phyloP scores from a whole-genome alignment of 2,888 invertebrate species.

The Calephelis perditalis region DNA sequence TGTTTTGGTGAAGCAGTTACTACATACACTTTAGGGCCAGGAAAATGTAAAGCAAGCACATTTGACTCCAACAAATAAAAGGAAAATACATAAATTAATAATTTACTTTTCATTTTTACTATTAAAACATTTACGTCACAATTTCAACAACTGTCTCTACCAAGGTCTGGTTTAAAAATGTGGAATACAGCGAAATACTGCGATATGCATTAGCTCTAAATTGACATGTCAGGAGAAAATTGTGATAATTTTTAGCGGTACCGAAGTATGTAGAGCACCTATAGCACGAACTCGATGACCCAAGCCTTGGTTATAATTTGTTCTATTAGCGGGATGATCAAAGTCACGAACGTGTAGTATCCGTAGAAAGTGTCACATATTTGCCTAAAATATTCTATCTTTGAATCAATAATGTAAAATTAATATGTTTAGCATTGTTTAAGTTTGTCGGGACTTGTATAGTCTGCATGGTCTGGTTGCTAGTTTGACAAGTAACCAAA shows the following conservation, averaged over 20 bases:
- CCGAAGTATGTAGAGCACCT: constrained; percentile 57
- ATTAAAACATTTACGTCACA: constrained; percentile 41
- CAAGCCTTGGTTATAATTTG: constrained; percentile 54
- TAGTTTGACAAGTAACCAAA: too few species aligned
- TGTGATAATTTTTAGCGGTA: constrained; percentile 74
- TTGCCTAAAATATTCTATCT: constrained; percentile 50
- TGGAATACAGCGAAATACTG: constrained; percentile 33
- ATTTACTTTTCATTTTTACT: constrained; percentile 46
- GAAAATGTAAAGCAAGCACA: constrained; percentile 43
- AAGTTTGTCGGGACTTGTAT: too few species aligned
- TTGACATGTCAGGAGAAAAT: constrained; percentile 47
- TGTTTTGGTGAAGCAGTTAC: constrained; percentile 59
- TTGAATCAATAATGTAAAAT: background rate
- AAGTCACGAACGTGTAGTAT: constrained; percentile 45
- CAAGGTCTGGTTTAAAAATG: constrained; percentile 56
- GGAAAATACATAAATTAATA: constrained; percentile 39
- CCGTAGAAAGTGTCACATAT: constrained; percentile 70
- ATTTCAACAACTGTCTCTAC: constrained; percentile 41
- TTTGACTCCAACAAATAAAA: constrained; percentile 40
- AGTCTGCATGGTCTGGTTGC: too few species aligned
- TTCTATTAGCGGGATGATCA: constrained; percentile 62
- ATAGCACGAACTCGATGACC: constrained; percentile 59
- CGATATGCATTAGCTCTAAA: constrained; percentile 40
- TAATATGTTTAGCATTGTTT: too few species aligned
- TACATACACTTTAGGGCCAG: constrained; percentile 63